phyloP scores from a whole-genome alignment of 64 coral and sea anemone genomes.

The Pocillopora verrucosa region DNA sequence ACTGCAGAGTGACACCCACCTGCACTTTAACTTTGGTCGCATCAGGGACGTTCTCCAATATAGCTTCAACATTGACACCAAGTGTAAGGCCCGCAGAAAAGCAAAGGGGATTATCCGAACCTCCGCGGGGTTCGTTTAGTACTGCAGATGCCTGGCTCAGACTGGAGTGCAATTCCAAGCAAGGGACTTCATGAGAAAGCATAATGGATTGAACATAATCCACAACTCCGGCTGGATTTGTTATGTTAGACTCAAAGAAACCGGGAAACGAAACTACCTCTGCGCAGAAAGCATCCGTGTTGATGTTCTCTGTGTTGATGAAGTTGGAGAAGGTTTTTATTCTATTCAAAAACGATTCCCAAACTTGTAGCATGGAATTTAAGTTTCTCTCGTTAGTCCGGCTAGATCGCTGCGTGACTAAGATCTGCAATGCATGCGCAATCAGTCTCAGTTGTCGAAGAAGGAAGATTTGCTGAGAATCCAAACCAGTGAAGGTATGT shows the following conservation, averaged over 20 bases:
- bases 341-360: conserved; percentile 88
- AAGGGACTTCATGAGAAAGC: conserved; percentile 38
- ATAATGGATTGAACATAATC: conserved; percentile 79
- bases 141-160: conserved; percentile 70
- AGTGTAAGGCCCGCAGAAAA: conserved; percentile 91
- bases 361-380: conserved; percentile 77
- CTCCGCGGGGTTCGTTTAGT: conserved; percentile 78
- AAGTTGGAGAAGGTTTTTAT: conserved; percentile 73
- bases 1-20: conserved; percentile 35
- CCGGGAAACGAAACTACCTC: conserved; percentile 74
- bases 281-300: conserved; percentile 68
- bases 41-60: conserved; percentile 78
- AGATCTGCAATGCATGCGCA: conserved; percentile 78
- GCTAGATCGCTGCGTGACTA: conserved; percentile 71
- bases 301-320: conserved; percentile 47
- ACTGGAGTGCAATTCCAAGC: conserved; percentile 60
- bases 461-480: conserved; percentile 56
- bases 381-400: conserved; percentile 54
- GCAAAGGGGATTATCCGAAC: conserved; percentile 90
- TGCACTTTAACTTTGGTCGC: conserved; percentile 76
- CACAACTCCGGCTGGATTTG: conserved; percentile 76
- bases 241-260: conserved; percentile 96
- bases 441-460: conserved; percentile 80
- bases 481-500: conserved; percentile 75
- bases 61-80: conserved; percentile 89